Conservation (phyloP, 2,888 invertebrate species). For the Microctonus brassicae region DNA sequence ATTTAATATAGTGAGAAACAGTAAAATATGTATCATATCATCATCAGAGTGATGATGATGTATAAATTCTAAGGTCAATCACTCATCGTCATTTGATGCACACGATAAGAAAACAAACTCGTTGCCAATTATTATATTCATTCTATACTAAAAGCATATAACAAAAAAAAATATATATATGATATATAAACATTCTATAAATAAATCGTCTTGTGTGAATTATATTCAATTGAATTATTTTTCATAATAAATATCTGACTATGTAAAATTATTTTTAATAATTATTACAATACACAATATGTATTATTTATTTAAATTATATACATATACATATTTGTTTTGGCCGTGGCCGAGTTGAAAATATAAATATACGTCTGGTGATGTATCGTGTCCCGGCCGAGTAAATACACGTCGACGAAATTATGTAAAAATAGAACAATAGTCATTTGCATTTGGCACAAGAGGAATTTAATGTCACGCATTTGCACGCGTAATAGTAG, state of each 20-base stretch:
- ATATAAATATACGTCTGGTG: conserved; percentile 58
- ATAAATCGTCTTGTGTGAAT: background rate
- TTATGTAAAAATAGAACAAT: conserved; percentile 44
- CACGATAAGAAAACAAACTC: background rate
- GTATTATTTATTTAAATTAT: too few relatives aligned
- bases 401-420: conserved; percentile 25
- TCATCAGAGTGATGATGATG: background rate
- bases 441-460: conserved; percentile 40
- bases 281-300: too few relatives aligned
- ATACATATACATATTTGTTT: conserved; percentile 26
- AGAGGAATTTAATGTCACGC: conserved; percentile 25
- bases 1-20: background rate
- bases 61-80: conserved; percentile 22
- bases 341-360: conserved; percentile 68
- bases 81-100: conserved; percentile 8
- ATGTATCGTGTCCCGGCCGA: conserved; percentile 34
- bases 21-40: background rate
- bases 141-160: too few relatives aligned
- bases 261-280: too few relatives aligned
- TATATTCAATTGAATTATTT: background rate
- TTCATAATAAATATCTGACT: background rate
- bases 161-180: background rate
- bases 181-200: background rate
- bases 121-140: too few relatives aligned
- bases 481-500: background rate